A percentile compares a stretch with the other conserved stretches of the same genome.
These are phyloP conservation scores for Eurytoma californica DNA, from an alignment of 2,888 invertebrate genomes.

Conservation along the genomic window DNA sequence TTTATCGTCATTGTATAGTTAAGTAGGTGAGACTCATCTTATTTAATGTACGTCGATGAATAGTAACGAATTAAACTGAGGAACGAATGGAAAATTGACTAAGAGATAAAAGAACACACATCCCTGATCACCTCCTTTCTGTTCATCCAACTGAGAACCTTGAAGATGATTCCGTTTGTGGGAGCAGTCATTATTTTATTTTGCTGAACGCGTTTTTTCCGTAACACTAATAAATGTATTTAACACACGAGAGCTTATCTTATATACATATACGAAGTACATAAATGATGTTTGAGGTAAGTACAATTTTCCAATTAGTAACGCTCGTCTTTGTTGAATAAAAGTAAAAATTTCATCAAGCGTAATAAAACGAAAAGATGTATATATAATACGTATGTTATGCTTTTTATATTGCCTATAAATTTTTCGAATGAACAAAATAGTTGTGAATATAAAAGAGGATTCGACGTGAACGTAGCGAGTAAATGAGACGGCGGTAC, in stretches of 20 bases:
- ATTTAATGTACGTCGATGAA: conserved; percentile 33
- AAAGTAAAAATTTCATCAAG: background rate
- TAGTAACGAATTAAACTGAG: background rate
- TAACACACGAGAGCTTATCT: conserved; percentile 26
- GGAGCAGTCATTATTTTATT: conserved; percentile 1
- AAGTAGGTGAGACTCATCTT: conserved; percentile 38
- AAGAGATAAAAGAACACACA: conserved; percentile 36
- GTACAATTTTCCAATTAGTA: conserved; percentile 31
- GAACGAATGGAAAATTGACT: conserved; percentile 6
- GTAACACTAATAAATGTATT: background rate
- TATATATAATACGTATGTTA: conserved; percentile 1
- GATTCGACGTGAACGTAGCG: conserved; percentile 12
- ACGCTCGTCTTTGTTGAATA: background rate
- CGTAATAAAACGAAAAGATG: conserved; percentile 6
- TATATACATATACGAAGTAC: background rate
- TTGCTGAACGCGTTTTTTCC: background rate
- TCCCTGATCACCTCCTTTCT: background rate
- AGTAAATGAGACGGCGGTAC: conserved; percentile 2
- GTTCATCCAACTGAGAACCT: background rate
- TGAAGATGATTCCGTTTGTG: background rate
- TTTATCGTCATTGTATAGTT: conserved; percentile 50
- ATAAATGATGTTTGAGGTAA: conserved; percentile 35
- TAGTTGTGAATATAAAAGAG: conserved; percentile 25
- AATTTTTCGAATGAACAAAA: conserved; percentile 7
- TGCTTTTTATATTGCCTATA: conserved; percentile 29